Evolutionary conservation across 2,797 vertebrate species (phyloP).

Genomic region (Spatula versicolor): DNA sequence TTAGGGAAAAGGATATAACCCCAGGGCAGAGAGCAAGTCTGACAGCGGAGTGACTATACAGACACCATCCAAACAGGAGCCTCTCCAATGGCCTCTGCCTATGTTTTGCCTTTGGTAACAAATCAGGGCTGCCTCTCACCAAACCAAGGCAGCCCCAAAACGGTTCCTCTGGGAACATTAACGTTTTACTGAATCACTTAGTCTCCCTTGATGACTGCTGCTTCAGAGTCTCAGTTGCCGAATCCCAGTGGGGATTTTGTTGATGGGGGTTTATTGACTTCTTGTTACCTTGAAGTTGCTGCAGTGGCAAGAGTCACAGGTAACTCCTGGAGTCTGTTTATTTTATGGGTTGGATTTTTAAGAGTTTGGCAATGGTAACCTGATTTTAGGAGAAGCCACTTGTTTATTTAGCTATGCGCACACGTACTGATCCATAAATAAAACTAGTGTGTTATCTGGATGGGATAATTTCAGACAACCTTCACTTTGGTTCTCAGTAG

Average conservation of each 20-base stretch:
- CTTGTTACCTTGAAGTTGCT: slow-evolving; percentile 53
- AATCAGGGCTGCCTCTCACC: background rate
- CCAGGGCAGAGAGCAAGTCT: background rate
- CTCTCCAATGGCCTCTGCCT: background rate
- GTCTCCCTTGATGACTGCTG: slow-evolving; percentile 34
- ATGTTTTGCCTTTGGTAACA: background rate
- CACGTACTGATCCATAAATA: slow-evolving; percentile 9
- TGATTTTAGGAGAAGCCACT: slow-evolving; percentile 26
- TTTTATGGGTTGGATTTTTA: slow-evolving; percentile 62
- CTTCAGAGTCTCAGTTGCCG: slow-evolving; percentile 13
- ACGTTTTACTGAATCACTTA: slow-evolving; percentile 53
- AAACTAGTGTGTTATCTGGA: background rate
- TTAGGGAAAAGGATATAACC: background rate
- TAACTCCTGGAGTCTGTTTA: slow-evolving; percentile 64
- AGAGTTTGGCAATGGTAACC: slow-evolving; percentile 34
- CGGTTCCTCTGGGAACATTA: slow-evolving; percentile 34
- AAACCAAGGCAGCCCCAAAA: slow-evolving; percentile 31
- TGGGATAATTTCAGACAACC: background rate
- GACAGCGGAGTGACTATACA: background rate
- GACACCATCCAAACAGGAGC: background rate
- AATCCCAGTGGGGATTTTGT: slow-evolving; percentile 52
- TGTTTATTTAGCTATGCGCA: slow-evolving; percentile 22
- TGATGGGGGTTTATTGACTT: slow-evolving; percentile 60
- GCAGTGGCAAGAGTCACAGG: background rate
- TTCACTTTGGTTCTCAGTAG: background rate